Evolutionary conservation across 2,888 invertebrate genomes (phyloP).

Genomic region (Tenthredo notha): DNA sequence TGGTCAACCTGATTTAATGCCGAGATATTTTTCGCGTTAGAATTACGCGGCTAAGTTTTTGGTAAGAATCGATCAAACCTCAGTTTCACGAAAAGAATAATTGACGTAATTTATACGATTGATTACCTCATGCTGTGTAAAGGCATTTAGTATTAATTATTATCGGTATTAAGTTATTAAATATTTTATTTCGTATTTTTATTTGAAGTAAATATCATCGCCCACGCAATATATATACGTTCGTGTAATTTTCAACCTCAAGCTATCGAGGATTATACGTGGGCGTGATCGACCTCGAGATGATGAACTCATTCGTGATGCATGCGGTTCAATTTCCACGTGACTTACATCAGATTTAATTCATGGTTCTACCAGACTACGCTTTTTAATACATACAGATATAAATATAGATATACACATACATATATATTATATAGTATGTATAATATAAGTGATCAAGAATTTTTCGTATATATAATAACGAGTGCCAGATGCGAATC

Average conservation of each 20-base stretch:
- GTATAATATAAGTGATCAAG: not conserved
- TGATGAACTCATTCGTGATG: constrained; percentile 51
- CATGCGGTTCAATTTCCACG: constrained; percentile 44
- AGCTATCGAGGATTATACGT: constrained; percentile 22
- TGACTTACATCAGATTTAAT: constrained; percentile 33
- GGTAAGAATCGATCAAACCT: not conserved
- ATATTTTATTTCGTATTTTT: not conserved
- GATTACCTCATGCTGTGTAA: constrained; percentile 10
- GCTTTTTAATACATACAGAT: not conserved
- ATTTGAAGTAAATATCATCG: not conserved
- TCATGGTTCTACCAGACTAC: constrained; percentile 33
- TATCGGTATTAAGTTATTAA: not conserved
- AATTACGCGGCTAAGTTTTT: not conserved
- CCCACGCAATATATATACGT: constrained; percentile 10
- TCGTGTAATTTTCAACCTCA: not conserved
- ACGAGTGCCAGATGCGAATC: constrained; percentile 29
- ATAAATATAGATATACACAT: not conserved
- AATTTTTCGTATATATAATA: not conserved
- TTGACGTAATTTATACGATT: not conserved
- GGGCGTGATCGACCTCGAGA: constrained; percentile 43
- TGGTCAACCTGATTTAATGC: not conserved
- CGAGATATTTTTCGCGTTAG: not conserved
- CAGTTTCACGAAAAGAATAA: not conserved
- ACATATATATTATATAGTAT: not conserved
- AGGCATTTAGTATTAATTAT: not conserved